Evolutionary conservation across 2,888 invertebrate genomes (phyloP).

Genomic region (Pachliopta kotzebuea): DNA sequence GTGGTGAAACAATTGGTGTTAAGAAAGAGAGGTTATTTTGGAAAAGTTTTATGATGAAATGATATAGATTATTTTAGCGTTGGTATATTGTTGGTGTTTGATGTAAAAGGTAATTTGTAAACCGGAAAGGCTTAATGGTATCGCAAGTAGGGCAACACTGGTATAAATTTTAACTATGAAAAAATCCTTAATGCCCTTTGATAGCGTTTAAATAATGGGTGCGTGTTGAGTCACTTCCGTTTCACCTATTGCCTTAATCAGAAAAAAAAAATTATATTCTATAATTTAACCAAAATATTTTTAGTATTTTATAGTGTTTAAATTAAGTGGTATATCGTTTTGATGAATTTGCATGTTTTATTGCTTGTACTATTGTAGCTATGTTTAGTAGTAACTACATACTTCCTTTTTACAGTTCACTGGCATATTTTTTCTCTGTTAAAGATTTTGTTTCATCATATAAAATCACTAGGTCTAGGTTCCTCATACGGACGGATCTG

Average conservation of each 20-base stretch:
- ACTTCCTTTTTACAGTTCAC: background rate
- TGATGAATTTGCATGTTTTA: slow-evolving; percentile 12
- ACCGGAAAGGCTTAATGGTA: background rate
- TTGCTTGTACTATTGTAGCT: slow-evolving; percentile 9
- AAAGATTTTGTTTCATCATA: too few relatives aligned
- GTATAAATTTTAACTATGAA: background rate
- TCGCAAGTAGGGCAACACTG: background rate
- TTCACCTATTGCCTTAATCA: slow-evolving; percentile 23
- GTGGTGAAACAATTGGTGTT: slow-evolving; percentile 24
- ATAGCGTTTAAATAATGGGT: background rate
- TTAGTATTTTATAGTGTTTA: slow-evolving; percentile 4
- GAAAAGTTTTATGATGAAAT: slow-evolving; percentile 39
- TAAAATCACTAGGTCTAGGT: too few relatives aligned
- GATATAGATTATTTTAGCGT: slow-evolving; percentile 24
- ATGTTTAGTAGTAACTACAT: background rate
- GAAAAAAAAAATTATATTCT: slow-evolving; percentile 5
- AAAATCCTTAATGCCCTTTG: background rate
- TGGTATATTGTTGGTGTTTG: slow-evolving; percentile 24
- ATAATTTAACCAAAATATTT: slow-evolving; percentile 16
- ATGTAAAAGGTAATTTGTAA: slow-evolving; percentile 6
- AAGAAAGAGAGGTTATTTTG: slow-evolving; percentile 46
- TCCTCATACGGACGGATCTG: too few relatives aligned
- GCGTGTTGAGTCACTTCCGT: slow-evolving; percentile 10
- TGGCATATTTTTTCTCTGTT: background rate
- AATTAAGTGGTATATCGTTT: background rate